Base-by-base conservation (phyloP, 2,113 vertebrate genomes). In the Lepidothrix coronata region DNA sequence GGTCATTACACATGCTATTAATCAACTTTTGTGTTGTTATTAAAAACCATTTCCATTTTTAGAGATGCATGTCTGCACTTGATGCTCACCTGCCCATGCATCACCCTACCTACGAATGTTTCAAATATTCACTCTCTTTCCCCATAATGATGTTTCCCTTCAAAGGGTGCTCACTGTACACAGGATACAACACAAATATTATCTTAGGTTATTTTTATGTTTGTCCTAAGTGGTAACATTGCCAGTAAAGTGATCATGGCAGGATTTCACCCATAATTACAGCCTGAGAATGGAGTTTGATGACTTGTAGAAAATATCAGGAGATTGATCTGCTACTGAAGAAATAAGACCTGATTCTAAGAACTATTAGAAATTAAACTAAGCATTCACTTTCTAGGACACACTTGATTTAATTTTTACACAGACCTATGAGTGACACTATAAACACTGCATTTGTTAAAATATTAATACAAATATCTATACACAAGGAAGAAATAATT, bases 391-490 rank as follows among this genome's bases (percentile, higher is more conserved):
- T 89, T 96, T 67, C 68, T 88, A 78, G 55, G 75, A 89, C 58
- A 83, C 28, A 76, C 92, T 91, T 96, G 68, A 85, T 97, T 97
- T 96, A 49, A 94, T 97, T 95, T 95, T 95, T 96, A 96, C 76
- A 88, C 63, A 92, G 62, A 33, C 62, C 84, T 76, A 77, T 67
- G 90, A 97, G 74, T 91, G 95, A 94, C 85, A 93, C 73, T 89
- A 91, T 91, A 97, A 97, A 97, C 87, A 95, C 12, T 51, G 35
- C 46, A 51, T 95, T 97, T 93, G 51, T 91, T 97, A 92, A 98
- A 97, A 98, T 97, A 97, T 98, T 97, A 94, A 98, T 97, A 97
- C 88, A 95, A 97, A 95, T 97, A 97, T 83, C 88, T 95, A 58
- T n/a, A 31, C 77, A 76, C 14, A 52, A 93, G 72, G 72, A 74